These are phyloP conservation scores for Cheirogaleus major DNA, from an alignment of 2,797 vertebrate genomes.

Conservation along the genomic window DNA sequence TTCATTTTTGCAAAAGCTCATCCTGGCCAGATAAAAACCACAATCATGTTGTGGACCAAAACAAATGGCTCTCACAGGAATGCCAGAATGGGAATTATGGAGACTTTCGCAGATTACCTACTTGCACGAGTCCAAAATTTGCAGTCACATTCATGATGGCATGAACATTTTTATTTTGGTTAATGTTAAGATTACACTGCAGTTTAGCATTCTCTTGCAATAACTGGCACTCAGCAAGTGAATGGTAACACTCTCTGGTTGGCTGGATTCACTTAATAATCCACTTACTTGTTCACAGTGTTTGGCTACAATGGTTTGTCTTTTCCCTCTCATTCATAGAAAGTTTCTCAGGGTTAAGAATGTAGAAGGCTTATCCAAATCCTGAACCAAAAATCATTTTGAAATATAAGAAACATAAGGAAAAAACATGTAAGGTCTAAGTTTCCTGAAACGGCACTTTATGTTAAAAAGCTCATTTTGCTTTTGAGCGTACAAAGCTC, in stretches of 20 bases:
- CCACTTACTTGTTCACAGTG: not conserved
- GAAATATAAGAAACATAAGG: not conserved
- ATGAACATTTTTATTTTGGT: not conserved
- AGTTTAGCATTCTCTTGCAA: not conserved
- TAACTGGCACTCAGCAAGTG: not conserved
- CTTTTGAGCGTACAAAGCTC: not conserved
- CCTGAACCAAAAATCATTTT: not conserved
- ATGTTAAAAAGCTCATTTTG: not conserved
- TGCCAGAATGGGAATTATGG: not conserved
- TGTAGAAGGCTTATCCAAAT: not conserved
- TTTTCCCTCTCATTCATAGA: not conserved
- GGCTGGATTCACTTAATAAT: not conserved
- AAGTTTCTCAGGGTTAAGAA: not conserved
- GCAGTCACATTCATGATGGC: not conserved
- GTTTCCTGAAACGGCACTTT: not conserved
- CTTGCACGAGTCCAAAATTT: not conserved
- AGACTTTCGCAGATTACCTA: not conserved
- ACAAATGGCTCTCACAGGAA: not conserved
- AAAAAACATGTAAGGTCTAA: not conserved
- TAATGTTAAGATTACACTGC: not conserved
- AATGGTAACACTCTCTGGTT: not conserved
- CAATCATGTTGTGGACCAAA: constrained; percentile 18
- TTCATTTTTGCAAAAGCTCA: constrained; percentile 37
- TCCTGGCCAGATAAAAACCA: not conserved
- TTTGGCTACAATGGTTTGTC: not conserved